Conservation (phyloP, 2,888 invertebrate genomes). For the Agriopis aurantiaria region DNA sequence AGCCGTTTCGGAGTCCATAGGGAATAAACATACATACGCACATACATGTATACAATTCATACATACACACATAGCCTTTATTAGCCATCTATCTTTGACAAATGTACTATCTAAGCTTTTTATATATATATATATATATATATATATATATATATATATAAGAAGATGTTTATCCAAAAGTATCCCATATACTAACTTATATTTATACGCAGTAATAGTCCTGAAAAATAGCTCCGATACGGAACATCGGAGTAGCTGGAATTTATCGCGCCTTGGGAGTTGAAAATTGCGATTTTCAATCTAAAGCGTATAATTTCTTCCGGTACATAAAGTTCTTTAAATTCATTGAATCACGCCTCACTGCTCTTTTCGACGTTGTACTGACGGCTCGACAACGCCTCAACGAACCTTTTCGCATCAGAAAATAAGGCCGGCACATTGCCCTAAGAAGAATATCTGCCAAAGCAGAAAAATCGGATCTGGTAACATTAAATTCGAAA, state of each 20-base stretch:
- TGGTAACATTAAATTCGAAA: neutral
- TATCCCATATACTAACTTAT: neutral
- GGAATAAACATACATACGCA: too few relatives aligned
- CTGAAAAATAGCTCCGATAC: neutral
- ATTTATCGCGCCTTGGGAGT: slow-evolving; percentile 10
- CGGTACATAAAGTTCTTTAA: slow-evolving; percentile 34
- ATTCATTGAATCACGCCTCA: slow-evolving; percentile 31
- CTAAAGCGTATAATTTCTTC: slow-evolving; percentile 27
- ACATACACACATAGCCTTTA: too few relatives aligned
- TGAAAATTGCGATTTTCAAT: slow-evolving; percentile 34
- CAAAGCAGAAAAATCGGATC: neutral
- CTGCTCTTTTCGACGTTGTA: slow-evolving; percentile 27
- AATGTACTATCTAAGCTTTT: too few relatives aligned
- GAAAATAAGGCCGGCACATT: slow-evolving; percentile 16
- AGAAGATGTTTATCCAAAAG: too few relatives aligned
- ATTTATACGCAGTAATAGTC: neutral
- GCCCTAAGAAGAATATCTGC: neutral
- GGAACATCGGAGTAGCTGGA: slow-evolving; percentile 4
- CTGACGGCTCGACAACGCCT: slow-evolving; percentile 20
- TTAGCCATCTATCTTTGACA: too few relatives aligned
- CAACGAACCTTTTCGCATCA: slow-evolving; percentile 12
- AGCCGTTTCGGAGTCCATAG: too few relatives aligned
- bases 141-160: too few relatives aligned
- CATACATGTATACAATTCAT: too few relatives aligned
- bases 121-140: too few relatives aligned